Conservation (phyloP, 1,140 invertebrate species). For the Agraylea sexmaculata region DNA sequence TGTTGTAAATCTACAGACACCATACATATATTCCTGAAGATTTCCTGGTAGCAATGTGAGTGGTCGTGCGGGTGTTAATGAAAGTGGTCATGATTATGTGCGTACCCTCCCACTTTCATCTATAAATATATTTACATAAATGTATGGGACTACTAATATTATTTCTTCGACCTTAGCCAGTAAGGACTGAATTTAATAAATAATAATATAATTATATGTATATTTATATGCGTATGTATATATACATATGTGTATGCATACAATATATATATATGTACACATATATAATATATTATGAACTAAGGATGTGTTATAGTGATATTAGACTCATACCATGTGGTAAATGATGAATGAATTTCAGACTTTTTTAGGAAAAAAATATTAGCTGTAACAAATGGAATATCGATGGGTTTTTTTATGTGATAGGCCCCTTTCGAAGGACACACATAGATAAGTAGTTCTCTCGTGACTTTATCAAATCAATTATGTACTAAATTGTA, state of each 20-base stretch:
- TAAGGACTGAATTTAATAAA: conserved; percentile 20
- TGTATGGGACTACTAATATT: conserved; percentile 15
- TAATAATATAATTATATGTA: conserved; percentile 17
- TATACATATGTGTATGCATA: too few species aligned
- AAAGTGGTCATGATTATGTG: conserved; percentile 9
- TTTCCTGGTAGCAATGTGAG: conserved; percentile 10
- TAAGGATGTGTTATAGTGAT: conserved; percentile 23
- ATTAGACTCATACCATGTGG: conserved; percentile 22
- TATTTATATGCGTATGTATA: too few species aligned
- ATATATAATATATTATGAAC: conserved; percentile 20
- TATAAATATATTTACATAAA: too few species aligned
- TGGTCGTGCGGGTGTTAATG: conserved; percentile 8
- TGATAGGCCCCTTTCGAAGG: conserved; percentile 19
- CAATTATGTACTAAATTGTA: conserved; percentile 23
- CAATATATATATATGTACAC: too few species aligned
- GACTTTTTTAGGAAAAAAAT: conserved; percentile 22
- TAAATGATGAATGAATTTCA: conserved; percentile 21
- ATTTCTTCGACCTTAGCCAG: conserved; percentile 15
- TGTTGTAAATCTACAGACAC: conserved; percentile 14
- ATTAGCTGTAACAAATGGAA: conserved; percentile 21
- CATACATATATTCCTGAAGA: conserved; percentile 11
- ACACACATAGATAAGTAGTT: conserved; percentile 16
- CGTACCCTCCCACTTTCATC: conserved; percentile 12
- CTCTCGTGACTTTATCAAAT: conserved; percentile 7
- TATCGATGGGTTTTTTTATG: conserved; percentile 21